These are phyloP conservation scores for Orientallactaga sibirica DNA, from an alignment of 2,797 vertebrate genomes.

Conservation along the genomic window DNA sequence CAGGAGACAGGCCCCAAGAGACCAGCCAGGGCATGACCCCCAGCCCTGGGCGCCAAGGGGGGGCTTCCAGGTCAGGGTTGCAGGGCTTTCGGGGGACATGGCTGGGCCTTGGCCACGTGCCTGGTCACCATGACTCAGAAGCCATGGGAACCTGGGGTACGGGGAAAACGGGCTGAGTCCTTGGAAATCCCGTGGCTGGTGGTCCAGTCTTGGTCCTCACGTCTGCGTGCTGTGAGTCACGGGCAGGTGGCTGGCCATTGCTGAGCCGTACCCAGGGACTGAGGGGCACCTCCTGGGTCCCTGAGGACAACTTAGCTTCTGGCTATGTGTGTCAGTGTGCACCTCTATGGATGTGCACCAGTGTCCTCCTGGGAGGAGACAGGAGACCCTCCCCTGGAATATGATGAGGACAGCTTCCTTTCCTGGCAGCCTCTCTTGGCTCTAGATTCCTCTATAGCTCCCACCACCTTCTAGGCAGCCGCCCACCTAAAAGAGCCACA, in stretches of 20 bases:
- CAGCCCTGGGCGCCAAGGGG: constrained; percentile 43
- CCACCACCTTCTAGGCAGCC: neutral
- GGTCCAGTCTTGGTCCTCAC: neutral
- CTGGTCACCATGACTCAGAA: constrained; percentile 53
- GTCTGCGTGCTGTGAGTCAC: neutral
- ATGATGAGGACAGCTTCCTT: neutral
- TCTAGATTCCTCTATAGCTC: neutral
- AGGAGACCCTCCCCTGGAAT: neutral
- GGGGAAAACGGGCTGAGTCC: neutral
- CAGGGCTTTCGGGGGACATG: neutral
- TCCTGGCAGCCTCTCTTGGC: neutral
- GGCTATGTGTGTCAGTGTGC: neutral
- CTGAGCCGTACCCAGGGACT: neutral
- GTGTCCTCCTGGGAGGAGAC: neutral
- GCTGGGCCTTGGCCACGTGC: constrained; percentile 36
- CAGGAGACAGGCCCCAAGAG: constrained; percentile 33
- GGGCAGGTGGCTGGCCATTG: neutral
- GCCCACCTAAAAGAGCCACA: neutral
- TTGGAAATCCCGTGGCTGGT: neutral
- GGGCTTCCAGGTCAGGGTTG: constrained; percentile 72
- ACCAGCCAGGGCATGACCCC: constrained; percentile 15
- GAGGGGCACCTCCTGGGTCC: too few species aligned
- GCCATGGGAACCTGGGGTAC: constrained; percentile 21
- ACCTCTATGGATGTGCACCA: too few species aligned
- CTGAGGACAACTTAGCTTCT: neutral